Conservation (phyloP, 2,888 invertebrate genomes). For the Caenorhabditis imperialis region DNA sequence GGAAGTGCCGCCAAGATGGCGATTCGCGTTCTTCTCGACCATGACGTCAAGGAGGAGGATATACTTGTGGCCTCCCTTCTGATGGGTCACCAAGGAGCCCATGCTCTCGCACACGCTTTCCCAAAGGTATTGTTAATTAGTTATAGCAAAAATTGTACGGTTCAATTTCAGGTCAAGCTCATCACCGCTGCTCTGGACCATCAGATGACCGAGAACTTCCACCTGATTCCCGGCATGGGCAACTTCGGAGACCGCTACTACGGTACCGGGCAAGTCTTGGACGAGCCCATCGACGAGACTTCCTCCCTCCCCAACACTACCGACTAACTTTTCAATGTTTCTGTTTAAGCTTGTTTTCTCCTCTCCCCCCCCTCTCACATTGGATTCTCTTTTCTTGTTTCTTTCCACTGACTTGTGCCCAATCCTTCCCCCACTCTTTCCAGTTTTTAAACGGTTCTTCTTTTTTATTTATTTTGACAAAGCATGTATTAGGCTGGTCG, state of each 20-base stretch:
- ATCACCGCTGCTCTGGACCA: conserved; percentile 97
- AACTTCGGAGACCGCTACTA: conserved; percentile 85
- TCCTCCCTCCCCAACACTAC: conserved; percentile 2
- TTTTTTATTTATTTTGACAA: too few species aligned
- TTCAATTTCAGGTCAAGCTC: conserved; percentile 84
- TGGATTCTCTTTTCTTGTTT: conserved; percentile 21
- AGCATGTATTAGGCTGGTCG: too few species aligned
- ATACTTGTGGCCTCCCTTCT: conserved; percentile 92
- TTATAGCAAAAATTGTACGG: background rate
- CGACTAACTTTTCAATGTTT: conserved; percentile 35
- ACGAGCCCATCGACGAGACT: conserved; percentile 59
- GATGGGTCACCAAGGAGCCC: conserved; percentile 96
- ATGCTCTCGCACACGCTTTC: conserved; percentile 98
- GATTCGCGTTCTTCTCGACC: conserved; percentile 94
- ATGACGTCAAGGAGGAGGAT: conserved; percentile 94
- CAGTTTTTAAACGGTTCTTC: conserved; percentile 35
- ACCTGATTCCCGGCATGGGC: conserved; percentile 81
- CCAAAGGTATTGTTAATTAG: conserved; percentile 83
- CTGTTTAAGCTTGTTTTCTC: conserved; percentile 18
- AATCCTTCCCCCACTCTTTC: conserved; percentile 31
- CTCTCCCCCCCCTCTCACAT: conserved; percentile 10
- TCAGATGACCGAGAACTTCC: conserved; percentile 95
- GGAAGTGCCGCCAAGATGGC: conserved; percentile 99
- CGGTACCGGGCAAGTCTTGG: conserved; percentile 62
- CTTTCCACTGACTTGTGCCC: conserved; percentile 5